Evolutionary conservation across 2,797 vertebrate genomes (phyloP), one percentile per base, ranked within the genome.

Genomic region (Typhlichthys eigenmanni): DNA sequence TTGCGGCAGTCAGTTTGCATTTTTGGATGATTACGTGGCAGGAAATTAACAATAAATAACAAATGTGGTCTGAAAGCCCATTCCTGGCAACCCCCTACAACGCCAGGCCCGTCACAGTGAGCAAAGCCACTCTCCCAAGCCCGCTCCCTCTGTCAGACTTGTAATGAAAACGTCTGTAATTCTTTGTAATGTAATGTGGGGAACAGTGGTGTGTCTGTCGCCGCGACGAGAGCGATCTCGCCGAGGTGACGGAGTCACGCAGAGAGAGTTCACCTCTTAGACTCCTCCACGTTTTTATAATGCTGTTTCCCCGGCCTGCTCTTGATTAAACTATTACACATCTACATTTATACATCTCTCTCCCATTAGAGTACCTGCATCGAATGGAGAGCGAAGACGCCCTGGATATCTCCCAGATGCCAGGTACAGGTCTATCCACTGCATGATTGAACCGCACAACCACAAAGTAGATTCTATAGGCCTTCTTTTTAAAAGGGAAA

Each of bases 31-130:
- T 98, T 97, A 97, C 93, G 95, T 95, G 93, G 94, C 94, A 93
- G 95, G 94, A 98, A 98, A 98, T 98, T 99, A 98, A 98, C 97
- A 99, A 99, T 99, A 98, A 99, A 99, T 99, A 99, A 99, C 96
- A 98, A 98, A 99, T 98, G 96, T 95, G 94, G 95, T 96, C 78
- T 88, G 92, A 92, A 91, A 89, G 88, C 82, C 86, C 79, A 76
- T 78, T 79, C 79, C 81, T 65, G 1, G 68, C 64, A 24, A 63
- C 70, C 68, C 71, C 29, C 13, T 13, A 51, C 71, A 43, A 66
- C 62, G 19, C 71, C 29, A 32, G 65, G 71, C 68, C 64, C 66
- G 66, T 84, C 84, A 85, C 64, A 66, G 17, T 4, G 45, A 66
- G 75, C 78, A 59, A 6, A 75, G 72, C 71, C 56, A 13, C 78